These are phyloP conservation scores for Clytia hemisphaerica DNA, from an alignment of 30 jellyfish, hydroid and myxozoan species.

Conservation along the genomic window DNA sequence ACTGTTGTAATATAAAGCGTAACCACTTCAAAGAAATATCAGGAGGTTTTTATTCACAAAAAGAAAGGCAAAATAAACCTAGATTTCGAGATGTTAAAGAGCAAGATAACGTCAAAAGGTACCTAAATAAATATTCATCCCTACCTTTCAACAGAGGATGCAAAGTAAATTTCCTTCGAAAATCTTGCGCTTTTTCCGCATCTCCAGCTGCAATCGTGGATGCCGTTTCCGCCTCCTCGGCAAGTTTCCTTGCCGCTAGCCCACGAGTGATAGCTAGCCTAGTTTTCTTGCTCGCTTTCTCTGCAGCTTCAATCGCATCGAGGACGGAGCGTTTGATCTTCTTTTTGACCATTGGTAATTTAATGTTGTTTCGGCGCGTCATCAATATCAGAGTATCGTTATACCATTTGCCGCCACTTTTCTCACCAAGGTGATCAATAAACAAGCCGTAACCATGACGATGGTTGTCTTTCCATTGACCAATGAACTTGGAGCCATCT, in stretches of 20 bases:
- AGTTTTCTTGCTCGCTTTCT: conserved; percentile 64
- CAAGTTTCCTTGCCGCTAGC: conserved; percentile 73
- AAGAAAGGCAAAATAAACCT: too few species aligned
- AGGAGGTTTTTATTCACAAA: too few species aligned
- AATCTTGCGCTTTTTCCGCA: conserved; percentile 52
- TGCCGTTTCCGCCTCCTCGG: conserved; percentile 62
- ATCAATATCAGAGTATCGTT: conserved; percentile 55
- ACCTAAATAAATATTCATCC: background rate
- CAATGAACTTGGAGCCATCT: conserved; percentile 72
- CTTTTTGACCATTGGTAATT: conserved; percentile 51
- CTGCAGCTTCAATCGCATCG: conserved; percentile 80
- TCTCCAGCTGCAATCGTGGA: conserved; percentile 53
- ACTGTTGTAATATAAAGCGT: too few species aligned
- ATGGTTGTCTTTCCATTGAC: conserved; percentile 78
- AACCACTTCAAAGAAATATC: too few species aligned
- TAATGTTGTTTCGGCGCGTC: conserved; percentile 52
- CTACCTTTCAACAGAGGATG: conserved; percentile 35
- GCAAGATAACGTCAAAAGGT: background rate
- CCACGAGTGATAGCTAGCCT: conserved; percentile 74
- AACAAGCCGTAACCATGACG: conserved; percentile 92
- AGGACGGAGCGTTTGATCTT: conserved; percentile 55
- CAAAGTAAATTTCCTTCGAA: conserved; percentile 28
- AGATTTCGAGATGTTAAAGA: too few species aligned
- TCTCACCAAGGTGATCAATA: conserved; percentile 19
- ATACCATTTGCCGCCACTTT: conserved; percentile 82